These are phyloP conservation scores for Caenorhabditis doughertyi DNA, from an alignment of 2,888 invertebrate genomes.

Conservation along the genomic window DNA sequence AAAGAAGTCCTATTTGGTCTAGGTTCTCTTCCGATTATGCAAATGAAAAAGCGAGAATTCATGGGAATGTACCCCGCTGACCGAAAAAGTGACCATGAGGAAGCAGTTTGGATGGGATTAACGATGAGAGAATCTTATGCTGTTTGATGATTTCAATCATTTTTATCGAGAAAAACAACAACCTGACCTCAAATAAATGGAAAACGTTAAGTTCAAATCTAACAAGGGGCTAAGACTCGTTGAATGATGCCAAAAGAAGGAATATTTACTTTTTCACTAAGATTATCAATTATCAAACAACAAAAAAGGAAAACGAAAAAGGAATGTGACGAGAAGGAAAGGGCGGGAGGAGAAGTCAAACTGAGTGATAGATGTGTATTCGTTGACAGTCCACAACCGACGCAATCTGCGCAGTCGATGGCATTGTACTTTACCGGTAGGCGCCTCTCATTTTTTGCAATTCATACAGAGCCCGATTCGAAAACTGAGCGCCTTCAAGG, in stretches of 20 bases:
- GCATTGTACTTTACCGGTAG: slow-evolving; percentile 56
- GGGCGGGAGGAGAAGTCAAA: slow-evolving; percentile 25
- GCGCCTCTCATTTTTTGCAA: slow-evolving; percentile 36
- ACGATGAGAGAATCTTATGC: slow-evolving; percentile 30
- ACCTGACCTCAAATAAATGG: not conserved
- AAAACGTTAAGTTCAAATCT: not conserved
- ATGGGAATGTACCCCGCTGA: slow-evolving; percentile 62
- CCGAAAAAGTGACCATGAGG: slow-evolving; percentile 60
- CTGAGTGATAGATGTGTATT: slow-evolving; percentile 56
- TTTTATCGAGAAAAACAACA: not conserved
- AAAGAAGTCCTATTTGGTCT: slow-evolving; percentile 37
- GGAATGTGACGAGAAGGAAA: slow-evolving; percentile 28
- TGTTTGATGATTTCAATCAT: slow-evolving; percentile 6
- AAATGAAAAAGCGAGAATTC: slow-evolving; percentile 60
- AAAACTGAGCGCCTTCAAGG: slow-evolving; percentile 34
- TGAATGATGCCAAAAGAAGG: not conserved
- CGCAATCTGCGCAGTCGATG: slow-evolving; percentile 55
- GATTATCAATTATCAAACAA: slow-evolving; percentile 19
- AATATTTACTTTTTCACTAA: not conserved
- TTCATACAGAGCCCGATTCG: slow-evolving; percentile 29
- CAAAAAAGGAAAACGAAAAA: slow-evolving; percentile 5
- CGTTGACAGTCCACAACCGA: slow-evolving; percentile 56
- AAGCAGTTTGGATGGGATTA: slow-evolving; percentile 48
- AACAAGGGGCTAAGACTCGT: too few relatives aligned
- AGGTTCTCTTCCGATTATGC: slow-evolving; percentile 56